Evolutionary conservation across 1,140 invertebrate genomes (phyloP), one percentile per base, ranked within the genome.

Genomic region (Drosophila subobscura): DNA sequence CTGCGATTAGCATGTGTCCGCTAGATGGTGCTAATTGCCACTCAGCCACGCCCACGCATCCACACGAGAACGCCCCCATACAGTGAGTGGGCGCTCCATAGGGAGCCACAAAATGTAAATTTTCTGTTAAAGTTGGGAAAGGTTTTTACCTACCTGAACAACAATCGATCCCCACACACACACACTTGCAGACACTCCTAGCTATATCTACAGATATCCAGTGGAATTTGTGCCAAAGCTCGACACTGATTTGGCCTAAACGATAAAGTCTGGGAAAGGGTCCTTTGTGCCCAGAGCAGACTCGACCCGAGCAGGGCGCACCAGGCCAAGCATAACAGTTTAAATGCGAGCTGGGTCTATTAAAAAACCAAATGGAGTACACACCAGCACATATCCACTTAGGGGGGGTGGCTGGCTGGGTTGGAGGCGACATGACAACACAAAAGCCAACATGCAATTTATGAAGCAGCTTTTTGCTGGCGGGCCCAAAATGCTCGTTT

Each of bases 321-420:
- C 42, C 78, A 78, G 70, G 77, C 81, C 81, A 86, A 81, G 83
- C 81, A 86, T 86, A 86, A 86, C 81, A 86, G 83, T 88, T 86
- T 86, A 86, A 86, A 86, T 86, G 74, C 83, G 83, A 86, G 60
- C 54, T 49, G 74, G 83, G 73, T 88, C 81, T 88, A 86, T 86
- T 88, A 88, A 88, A 86, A 86, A 83, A 78, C 78, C 77, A 83
- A 88, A 86, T 86, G 77, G 78, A 89, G 83, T 88, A 86, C 77
- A 85, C 60, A 72, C 73, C 73, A 42, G 54, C 52, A 72, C 72
- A 68, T 50, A 64, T 73, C 63, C 68, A 63, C 61, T 59, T 57
- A 57, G 50, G 5, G 29, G 23, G 0, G 14, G 27, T 20, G 10
- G 8, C 8, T 2, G 12, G 16, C 4, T 5, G 16, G 45, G 8